Base-by-base conservation (phyloP, 2,113 vertebrate genomes). In the Cariama cristata region DNA sequence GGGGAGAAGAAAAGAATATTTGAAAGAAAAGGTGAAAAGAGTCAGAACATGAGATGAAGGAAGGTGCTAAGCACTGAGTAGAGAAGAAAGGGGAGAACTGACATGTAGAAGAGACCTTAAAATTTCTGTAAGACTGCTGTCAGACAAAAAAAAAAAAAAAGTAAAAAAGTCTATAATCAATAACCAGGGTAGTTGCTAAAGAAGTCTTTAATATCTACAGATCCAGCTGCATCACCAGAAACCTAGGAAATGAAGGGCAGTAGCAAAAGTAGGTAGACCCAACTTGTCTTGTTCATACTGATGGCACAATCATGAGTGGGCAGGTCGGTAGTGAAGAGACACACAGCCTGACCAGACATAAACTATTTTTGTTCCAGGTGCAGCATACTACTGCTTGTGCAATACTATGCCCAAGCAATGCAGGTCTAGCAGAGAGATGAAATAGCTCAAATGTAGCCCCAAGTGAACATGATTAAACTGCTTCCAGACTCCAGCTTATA, bases 111-210 rank as follows among this genome's bases (percentile, higher is more conserved):
- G 8, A 81, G 47, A 67, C 14, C 10, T 53, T 66, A 60, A 58
- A 32, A 35, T 22, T 74, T 59, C 75, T 72, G 14, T 30, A 62
- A 69, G 24, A 71, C 14, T 85, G 9, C 30, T 71, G 26, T 8
- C 12, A 75, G 21, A 19, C 12, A 33, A 68, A 62, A 47, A 49
- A 35, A 35, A 53, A 71, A 67, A 72, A 14, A 26, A 50, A n/a
- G n/a, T n/a, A n/a, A n/a, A 47, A 28, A 13, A 23, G 8, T 23
- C 27, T 68, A 9, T n/a, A 75, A 63, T 30, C n/a, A 49, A 26
- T 38, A 76, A 50, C 7, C 20, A 38, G 26, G 1, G 1, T 38
- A 49, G 35, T 19, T 0, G 4, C 4, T 55, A 17, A 82, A 59
- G 30, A 69, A 26, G 8, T 72, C 26, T 92, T 22, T 56, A 80